Percentiles rank a stretch among this genome's conserved stretches.
phyloP scores from a whole-genome alignment of 2,888 invertebrate genomes.

The Volucella inflata region DNA sequence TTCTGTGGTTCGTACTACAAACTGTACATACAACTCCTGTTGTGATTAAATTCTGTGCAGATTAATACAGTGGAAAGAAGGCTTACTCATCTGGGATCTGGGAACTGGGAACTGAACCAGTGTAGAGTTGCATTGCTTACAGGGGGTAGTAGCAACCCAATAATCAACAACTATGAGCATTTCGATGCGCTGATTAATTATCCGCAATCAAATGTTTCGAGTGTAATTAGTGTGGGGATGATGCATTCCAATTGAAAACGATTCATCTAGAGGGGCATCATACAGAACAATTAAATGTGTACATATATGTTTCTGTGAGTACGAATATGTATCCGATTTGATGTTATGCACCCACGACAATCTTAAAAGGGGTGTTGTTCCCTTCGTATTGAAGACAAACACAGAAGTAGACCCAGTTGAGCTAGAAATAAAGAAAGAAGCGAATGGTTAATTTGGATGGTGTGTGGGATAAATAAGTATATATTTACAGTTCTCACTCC shows the following conservation, averaged over 20 bases:
- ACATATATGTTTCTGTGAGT: not conserved
- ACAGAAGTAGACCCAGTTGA: slow-evolving; percentile 10
- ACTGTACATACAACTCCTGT: not conserved
- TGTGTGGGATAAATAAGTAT: slow-evolving; percentile 28
- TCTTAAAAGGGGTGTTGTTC: slow-evolving; percentile 47
- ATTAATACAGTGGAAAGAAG: slow-evolving; percentile 26
- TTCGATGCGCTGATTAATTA: slow-evolving; percentile 73
- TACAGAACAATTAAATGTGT: slow-evolving; percentile 37
- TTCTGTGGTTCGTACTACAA: too few relatives aligned
- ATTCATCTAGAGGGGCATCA: slow-evolving; percentile 24
- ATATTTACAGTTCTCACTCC: slow-evolving; percentile 40
- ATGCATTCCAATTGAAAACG: slow-evolving; percentile 58
- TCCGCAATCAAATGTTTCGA: slow-evolving; percentile 68
- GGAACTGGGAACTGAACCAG: slow-evolving; percentile 44
- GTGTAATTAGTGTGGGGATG: slow-evolving; percentile 70
- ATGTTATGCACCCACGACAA: slow-evolving; percentile 33
- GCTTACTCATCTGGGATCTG: slow-evolving; percentile 54
- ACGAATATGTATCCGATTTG: slow-evolving; percentile 18
- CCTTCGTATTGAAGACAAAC: slow-evolving; percentile 32
- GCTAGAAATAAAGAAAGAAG: slow-evolving; percentile 2
- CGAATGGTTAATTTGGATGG: slow-evolving; percentile 43
- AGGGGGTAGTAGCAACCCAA: slow-evolving; percentile 14
- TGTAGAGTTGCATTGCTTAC: slow-evolving; percentile 18
- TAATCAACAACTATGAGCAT: slow-evolving; percentile 47
- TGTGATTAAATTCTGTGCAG: slow-evolving; percentile 40